Conservation (phyloP, 2,797 vertebrate species). For the Fistularia tabacaria region DNA sequence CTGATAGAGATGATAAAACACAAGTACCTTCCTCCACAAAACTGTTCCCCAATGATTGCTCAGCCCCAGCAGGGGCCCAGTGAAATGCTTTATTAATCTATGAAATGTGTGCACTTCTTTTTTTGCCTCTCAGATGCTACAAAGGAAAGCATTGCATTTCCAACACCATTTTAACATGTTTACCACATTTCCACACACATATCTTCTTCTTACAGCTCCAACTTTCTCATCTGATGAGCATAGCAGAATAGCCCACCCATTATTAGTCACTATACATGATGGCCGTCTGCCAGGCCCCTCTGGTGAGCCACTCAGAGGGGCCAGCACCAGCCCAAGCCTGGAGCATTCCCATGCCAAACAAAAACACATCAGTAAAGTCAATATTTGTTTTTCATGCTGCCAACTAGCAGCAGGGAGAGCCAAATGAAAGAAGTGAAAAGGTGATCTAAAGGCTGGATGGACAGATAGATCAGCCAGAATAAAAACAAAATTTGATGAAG, state of each 20-base stretch:
- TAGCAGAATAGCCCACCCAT: slow-evolving; percentile 33
- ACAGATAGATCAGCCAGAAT: slow-evolving; percentile 35
- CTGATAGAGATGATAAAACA: slow-evolving; percentile 25
- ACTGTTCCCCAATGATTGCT: slow-evolving; percentile 9
- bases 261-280: slow-evolving; percentile 50
- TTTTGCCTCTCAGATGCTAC: slow-evolving; percentile 19
- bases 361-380: slow-evolving; percentile 65
- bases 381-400: slow-evolving; percentile 58
- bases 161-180: background rate
- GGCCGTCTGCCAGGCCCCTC: slow-evolving; percentile 52
- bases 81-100: slow-evolving; percentile 24
- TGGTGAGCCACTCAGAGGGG: slow-evolving; percentile 49
- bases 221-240: slow-evolving; percentile 26
- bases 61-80: slow-evolving; percentile 16
- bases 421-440: slow-evolving; percentile 43
- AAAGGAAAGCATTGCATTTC: slow-evolving; percentile 11
- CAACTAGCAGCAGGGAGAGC: slow-evolving; percentile 40
- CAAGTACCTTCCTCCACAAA: slow-evolving; percentile 6
- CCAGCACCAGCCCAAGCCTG: slow-evolving; percentile 37
- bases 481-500: slow-evolving; percentile 33
- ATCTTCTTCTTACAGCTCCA: slow-evolving; percentile 4
- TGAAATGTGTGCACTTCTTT: slow-evolving; percentile 16
- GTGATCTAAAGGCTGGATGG: slow-evolving; percentile 39
- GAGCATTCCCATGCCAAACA: slow-evolving; percentile 60
- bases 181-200: background rate